These are phyloP conservation scores for Plotosus lineatus DNA, from an alignment of 2,113 vertebrate species.

Conservation along the genomic window DNA sequence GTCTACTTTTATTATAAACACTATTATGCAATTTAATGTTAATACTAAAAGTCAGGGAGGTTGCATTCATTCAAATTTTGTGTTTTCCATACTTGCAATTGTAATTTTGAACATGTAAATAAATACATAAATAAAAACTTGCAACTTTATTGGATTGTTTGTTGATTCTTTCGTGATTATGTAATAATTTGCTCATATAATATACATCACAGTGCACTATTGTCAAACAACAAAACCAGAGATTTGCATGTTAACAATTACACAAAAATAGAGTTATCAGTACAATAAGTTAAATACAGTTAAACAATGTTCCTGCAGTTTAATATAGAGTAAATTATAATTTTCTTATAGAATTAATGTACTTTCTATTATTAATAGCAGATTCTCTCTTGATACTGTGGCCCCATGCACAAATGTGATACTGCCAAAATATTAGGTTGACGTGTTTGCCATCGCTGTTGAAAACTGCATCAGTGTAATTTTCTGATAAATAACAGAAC, in stretches of 20 bases:
- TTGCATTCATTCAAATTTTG: neutral
- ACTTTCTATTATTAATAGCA: neutral
- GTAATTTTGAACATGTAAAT: neutral
- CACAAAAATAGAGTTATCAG: neutral
- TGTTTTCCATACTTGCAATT: neutral
- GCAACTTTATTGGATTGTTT: neutral
- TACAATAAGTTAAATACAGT: neutral
- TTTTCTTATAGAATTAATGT: neutral
- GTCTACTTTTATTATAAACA: neutral
- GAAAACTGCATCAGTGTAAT: too few relatives aligned
- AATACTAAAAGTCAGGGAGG: neutral
- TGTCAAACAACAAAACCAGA: neutral
- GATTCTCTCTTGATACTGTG: neutral
- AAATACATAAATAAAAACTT: too few relatives aligned
- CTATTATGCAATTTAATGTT: slow-evolving; percentile 8
- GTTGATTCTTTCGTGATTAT: neutral
- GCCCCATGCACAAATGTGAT: too few relatives aligned
- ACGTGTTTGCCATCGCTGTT: too few relatives aligned
- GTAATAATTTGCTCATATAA: neutral
- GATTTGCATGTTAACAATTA: neutral
- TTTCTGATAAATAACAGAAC: too few relatives aligned
- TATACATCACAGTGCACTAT: neutral
- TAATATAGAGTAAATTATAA: neutral
- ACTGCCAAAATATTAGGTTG: too few relatives aligned
- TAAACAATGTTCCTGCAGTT: neutral